A percentile compares a stretch with the other conserved stretches of the same genome.
phyloP scores from a whole-genome alignment of 2,113 vertebrate genomes.

The Spilogale gracilis region DNA sequence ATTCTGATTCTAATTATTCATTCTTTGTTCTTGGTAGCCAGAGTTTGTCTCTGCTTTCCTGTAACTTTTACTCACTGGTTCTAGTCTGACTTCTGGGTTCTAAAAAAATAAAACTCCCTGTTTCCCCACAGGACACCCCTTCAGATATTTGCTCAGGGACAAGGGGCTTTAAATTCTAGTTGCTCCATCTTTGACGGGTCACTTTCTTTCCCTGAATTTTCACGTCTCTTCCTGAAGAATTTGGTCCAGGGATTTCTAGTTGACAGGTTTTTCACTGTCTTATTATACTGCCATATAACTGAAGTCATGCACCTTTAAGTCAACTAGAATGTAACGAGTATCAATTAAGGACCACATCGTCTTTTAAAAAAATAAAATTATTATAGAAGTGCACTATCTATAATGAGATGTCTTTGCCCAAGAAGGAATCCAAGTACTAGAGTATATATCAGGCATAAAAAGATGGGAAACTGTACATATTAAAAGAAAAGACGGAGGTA shows the following conservation, averaged over 20 bases:
- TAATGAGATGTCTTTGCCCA: not conserved
- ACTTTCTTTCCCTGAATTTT: not conserved
- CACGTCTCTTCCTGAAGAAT: not conserved
- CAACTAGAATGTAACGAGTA: slow-evolving; percentile 31
- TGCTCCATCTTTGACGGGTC: not conserved
- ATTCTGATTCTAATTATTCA: not conserved
- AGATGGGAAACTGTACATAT: not conserved
- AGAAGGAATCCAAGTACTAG: not conserved
- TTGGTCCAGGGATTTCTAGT: slow-evolving; percentile 34
- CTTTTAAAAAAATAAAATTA: slow-evolving; percentile 7
- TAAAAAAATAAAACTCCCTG: not conserved
- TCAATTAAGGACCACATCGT: not conserved
- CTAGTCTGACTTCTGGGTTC: slow-evolving; percentile 6
- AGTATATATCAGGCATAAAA: not conserved
- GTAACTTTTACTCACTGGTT: not conserved
- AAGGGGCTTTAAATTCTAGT: not conserved
- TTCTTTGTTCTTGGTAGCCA: not conserved
- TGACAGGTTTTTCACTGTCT: slow-evolving; percentile 34
- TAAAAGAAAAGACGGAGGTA: slow-evolving; percentile 2
- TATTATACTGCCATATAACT: slow-evolving; percentile 46
- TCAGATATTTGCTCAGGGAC: slow-evolving; percentile 21
- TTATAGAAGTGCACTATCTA: not conserved
- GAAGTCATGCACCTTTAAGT: slow-evolving; percentile 39
- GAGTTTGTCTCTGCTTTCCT: not conserved
- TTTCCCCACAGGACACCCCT: not conserved